Conservation (phyloP, 2,888 invertebrate species). For the Rhagonycha lutea region DNA sequence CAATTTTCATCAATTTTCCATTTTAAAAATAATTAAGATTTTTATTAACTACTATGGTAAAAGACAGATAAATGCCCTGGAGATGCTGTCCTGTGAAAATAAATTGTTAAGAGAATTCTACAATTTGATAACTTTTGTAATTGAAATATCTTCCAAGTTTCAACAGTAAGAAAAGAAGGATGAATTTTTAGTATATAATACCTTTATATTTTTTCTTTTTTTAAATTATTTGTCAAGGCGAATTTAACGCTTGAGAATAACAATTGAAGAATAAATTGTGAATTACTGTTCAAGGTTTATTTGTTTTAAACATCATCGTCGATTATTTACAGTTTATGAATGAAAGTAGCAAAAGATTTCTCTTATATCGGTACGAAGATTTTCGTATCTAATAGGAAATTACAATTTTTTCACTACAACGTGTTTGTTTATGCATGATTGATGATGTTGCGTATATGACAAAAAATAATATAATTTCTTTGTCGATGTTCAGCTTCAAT, state of each 20-base stretch:
- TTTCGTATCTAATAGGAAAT: not conserved
- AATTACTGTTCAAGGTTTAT: not conserved
- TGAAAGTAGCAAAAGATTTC: not conserved
- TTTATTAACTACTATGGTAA: too few relatives aligned
- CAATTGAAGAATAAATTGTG: not conserved
- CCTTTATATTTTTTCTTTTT: too few relatives aligned
- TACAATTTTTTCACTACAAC: not conserved
- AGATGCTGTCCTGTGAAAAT: too few relatives aligned
- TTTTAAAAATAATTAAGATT: too few relatives aligned
- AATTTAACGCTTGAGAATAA: not conserved
- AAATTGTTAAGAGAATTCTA: too few relatives aligned
- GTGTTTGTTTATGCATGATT: not conserved
- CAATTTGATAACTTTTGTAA: too few relatives aligned
- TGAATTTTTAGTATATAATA: too few relatives aligned
- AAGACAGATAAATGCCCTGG: too few relatives aligned
- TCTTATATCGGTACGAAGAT: not conserved
- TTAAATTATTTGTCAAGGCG: not conserved
- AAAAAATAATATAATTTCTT: not conserved
- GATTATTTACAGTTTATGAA: not conserved
- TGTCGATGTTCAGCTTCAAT: not conserved
- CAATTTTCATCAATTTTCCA: too few relatives aligned
- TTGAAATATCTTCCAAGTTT: too few relatives aligned
- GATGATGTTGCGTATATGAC: not conserved
- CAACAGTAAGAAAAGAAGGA: too few relatives aligned
- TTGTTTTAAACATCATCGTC: not conserved